A percentile compares a stretch with the other conserved stretches of the same genome.
Conservation (phyloP, 2,797 vertebrate species). For the Mormyrops attenuatus region DNA sequence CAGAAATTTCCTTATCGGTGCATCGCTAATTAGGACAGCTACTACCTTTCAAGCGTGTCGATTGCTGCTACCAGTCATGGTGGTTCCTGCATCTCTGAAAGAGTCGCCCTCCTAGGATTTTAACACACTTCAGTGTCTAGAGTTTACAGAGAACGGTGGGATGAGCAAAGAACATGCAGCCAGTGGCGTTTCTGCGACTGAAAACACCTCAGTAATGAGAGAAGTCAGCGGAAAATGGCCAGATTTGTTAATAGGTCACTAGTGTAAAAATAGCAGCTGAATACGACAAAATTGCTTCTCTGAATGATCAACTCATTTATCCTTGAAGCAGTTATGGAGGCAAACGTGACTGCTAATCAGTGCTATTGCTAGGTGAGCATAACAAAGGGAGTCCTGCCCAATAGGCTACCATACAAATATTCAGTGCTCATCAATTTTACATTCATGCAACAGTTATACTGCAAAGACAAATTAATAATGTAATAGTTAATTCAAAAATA, state of each 20-base stretch:
- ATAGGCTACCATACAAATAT: neutral
- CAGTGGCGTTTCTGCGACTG: neutral
- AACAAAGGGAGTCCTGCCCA: neutral
- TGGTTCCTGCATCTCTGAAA: neutral
- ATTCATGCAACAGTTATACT: neutral
- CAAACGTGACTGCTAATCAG: neutral
- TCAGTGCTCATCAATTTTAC: neutral
- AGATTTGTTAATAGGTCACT: neutral
- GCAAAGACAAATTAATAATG: neutral
- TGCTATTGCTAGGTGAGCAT: neutral
- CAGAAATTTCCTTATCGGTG: neutral
- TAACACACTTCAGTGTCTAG: neutral
- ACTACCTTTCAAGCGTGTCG: neutral
- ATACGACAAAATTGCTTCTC: neutral
- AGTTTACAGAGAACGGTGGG: neutral
- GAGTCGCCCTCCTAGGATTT: neutral
- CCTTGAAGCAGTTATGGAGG: neutral
- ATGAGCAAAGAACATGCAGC: neutral
- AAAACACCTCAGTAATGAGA: neutral
- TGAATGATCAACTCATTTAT: neutral
- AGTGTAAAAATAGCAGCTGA: neutral
- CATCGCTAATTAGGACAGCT: neutral
- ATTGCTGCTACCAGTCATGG: neutral
- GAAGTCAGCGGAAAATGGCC: neutral
- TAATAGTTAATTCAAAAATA: neutral